These are phyloP conservation scores for Aspiorhynchus laticeps DNA, from an alignment of 2,113 vertebrate species.

Conservation along the genomic window DNA sequence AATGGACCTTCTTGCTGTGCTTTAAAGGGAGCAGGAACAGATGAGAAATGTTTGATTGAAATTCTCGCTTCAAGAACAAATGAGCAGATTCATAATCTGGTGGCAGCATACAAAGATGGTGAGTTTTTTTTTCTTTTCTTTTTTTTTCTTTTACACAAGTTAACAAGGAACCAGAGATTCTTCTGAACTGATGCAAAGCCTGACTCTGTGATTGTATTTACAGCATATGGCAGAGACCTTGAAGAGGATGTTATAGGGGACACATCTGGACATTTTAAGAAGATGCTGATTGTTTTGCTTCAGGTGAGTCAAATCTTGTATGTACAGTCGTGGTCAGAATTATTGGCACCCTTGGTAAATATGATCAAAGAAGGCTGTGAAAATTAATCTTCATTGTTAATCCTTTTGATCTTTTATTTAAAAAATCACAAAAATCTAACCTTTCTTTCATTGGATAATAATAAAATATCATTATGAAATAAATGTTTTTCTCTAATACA, in stretches of 20 bases:
- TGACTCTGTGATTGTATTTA: background rate
- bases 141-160: background rate
- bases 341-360: too few relatives aligned
- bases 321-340: too few relatives aligned
- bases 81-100: slow-evolving; percentile 82
- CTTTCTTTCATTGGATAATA: too few relatives aligned
- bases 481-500: too few relatives aligned
- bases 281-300: slow-evolving; percentile 93
- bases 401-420: too few relatives aligned
- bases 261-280: slow-evolving; percentile 95
- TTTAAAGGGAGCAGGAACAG: slow-evolving; percentile 84
- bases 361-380: too few relatives aligned
- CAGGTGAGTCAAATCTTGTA: slow-evolving; percentile 77
- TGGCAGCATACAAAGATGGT: slow-evolving; percentile 93
- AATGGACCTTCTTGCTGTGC: slow-evolving; percentile 27
- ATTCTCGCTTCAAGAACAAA: slow-evolving; percentile 92
- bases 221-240: slow-evolving; percentile 88
- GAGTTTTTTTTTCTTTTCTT: slow-evolving; percentile 55
- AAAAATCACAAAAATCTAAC: too few relatives aligned
- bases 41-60: slow-evolving; percentile 93
- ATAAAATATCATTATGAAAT: too few relatives aligned
- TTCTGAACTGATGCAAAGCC: too few relatives aligned
- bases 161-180: background rate
- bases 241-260: slow-evolving; percentile 86
- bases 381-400: too few relatives aligned